Conservation (phyloP, 2,888 invertebrate species). For the Tricholauxania praeusta region DNA sequence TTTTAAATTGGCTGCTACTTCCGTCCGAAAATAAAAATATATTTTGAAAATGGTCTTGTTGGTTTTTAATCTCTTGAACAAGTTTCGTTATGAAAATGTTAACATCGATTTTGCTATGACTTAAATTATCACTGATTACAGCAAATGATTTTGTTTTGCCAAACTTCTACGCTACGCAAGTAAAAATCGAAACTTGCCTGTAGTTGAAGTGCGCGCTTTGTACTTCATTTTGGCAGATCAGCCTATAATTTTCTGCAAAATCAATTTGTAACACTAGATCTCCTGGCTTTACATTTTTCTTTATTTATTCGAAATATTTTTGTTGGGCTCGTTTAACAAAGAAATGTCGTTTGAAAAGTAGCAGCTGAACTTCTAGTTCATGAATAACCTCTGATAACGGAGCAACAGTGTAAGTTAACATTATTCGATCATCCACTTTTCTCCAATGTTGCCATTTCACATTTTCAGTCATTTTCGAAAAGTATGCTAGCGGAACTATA, state of each 20-base stretch:
- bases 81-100: slow-evolving; percentile 26
- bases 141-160: slow-evolving; percentile 7
- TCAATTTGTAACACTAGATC: slow-evolving; percentile 30
- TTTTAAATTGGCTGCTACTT: neutral
- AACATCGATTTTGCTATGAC: slow-evolving; percentile 28
- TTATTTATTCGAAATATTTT: slow-evolving; percentile 30
- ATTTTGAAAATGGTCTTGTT: slow-evolving; percentile 29
- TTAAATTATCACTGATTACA: too few relatives aligned
- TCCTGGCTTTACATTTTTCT: slow-evolving; percentile 27
- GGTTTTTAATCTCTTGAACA: slow-evolving; percentile 18
- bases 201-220: slow-evolving; percentile 23
- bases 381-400: slow-evolving; percentile 19
- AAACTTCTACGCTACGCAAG: slow-evolving; percentile 3
- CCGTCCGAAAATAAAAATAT: slow-evolving; percentile 17
- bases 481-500: slow-evolving; percentile 30
- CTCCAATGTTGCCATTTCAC: neutral
- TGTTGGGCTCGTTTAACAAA: slow-evolving; percentile 37
- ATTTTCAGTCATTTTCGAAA: slow-evolving; percentile 29
- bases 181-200: too few relatives aligned
- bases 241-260: slow-evolving; percentile 35
- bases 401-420: too few relatives aligned
- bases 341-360: slow-evolving; percentile 28
- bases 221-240: too few relatives aligned
- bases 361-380: slow-evolving; percentile 28
- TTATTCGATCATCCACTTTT: slow-evolving; percentile 4